Base-by-base conservation (phyloP, 2,888 invertebrate genomes). In the Lymantria monacha region DNA sequence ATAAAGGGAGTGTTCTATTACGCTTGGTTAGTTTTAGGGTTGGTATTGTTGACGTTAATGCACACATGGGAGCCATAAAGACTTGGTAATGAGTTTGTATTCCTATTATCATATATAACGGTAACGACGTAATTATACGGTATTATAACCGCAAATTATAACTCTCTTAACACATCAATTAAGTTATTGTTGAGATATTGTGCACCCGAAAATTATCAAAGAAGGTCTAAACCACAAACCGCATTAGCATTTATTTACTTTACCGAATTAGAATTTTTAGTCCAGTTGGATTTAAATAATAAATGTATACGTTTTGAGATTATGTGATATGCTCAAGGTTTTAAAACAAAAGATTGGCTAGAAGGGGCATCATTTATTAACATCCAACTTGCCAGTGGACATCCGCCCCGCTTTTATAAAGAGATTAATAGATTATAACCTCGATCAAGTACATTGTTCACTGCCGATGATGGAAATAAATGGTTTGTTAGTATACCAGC, bases 191-290 rank as follows among this genome's bases (percentile, higher is more conserved):
- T 13, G n/a, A 48, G 44, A 38, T 41, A 13, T 44, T 10, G 14
- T 36, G 33, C 40, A 40, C 30, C 44, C 48, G 8, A 48, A 40
- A 55, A 59, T 61, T 55, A 46, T 55, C 49, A 57, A 57, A 45
- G 59, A 57, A 69, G 61, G 55, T 71, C 70, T 58, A 59, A 70
- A 74, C 72, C 73, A 71, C 70, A 70, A 74, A 71, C 66, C 59
- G 67, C 61, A 79, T 83, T 83, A 79, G 63, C 81, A 81, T 84
- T 69, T 69, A 84, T 86, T 85, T 83, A 79, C 83, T 83, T 85
- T 84, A 85, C 82, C 76, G 77, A 78, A 82, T 85, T 81, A 65
- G 63, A 76, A 70, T 77, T 75, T 76, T 78, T 76, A 81, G 81
- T 77, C 74, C 75, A 74, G 69, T 66, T 47, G 70, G 75, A 83